phyloP scores from a whole-genome alignment of 2,797 vertebrate species.

The Sparus aurata region DNA sequence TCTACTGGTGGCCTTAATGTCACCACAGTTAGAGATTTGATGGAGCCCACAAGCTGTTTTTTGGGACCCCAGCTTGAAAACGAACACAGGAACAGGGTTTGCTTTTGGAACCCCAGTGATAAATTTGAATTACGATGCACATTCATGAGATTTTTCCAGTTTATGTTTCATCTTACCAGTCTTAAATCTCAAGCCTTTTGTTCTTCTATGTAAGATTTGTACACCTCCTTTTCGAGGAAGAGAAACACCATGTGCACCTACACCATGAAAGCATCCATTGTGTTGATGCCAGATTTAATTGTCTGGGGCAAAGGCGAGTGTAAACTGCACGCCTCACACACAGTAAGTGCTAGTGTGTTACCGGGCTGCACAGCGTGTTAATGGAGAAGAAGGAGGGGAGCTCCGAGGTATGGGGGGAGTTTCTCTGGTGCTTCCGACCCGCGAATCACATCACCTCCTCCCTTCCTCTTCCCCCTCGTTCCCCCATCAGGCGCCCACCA shows the following conservation, averaged over 20 bases:
- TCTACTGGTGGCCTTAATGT: constrained; percentile 61
- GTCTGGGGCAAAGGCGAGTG: constrained; percentile 79
- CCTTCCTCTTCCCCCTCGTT: constrained; percentile 24
- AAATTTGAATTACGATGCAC: neutral
- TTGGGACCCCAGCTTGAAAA: constrained; percentile 12
- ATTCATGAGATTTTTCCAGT: neutral
- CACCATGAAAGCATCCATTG: constrained; percentile 48
- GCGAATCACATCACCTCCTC: constrained; percentile 68
- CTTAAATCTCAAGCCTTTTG: neutral
- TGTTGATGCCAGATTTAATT: constrained; percentile 81
- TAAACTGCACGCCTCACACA: constrained; percentile 75
- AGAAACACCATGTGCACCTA: constrained; percentile 19
- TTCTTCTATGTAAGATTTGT: neutral
- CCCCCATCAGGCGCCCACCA: constrained; percentile 72
- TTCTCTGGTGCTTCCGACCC: constrained; percentile 51
- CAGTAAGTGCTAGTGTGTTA: constrained; percentile 79
- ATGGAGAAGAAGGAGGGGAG: constrained; percentile 66
- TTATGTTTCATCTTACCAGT: neutral
- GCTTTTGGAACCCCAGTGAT: constrained; percentile 5
- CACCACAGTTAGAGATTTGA: constrained; percentile 45
- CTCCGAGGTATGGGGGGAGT: neutral
- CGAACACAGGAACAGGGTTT: neutral
- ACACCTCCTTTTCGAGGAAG: constrained; percentile 21
- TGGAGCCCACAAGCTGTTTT: constrained; percentile 49
- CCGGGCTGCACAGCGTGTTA: constrained; percentile 74